These are phyloP conservation scores for Conopomorpha cramerella DNA, from an alignment of 1,140 invertebrate genomes.

Conservation along the genomic window DNA sequence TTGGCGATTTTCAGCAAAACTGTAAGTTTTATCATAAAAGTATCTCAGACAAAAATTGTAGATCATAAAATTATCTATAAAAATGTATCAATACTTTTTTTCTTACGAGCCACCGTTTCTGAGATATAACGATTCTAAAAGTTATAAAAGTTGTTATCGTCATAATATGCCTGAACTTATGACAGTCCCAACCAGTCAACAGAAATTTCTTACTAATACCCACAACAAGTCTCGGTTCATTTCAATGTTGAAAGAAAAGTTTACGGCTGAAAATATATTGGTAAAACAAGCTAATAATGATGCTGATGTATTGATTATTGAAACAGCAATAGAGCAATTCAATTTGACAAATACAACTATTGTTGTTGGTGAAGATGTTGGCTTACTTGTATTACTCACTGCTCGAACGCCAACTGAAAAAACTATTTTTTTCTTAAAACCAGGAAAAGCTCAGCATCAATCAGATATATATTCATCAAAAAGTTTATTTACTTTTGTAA, in stretches of 20 bases:
- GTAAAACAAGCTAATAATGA: conserved; percentile 20
- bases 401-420: conserved; percentile 20
- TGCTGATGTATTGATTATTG: conserved; percentile 20
- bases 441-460: conserved; percentile 23
- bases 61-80: too few species aligned
- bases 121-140: too few species aligned
- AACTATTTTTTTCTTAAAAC: conserved; percentile 30
- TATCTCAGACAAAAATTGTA: too few species aligned
- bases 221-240: conserved; percentile 23
- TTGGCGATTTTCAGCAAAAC: too few species aligned
- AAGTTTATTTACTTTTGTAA: too few species aligned
- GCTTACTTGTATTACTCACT: conserved; percentile 22
- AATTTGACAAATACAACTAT: conserved; percentile 16
- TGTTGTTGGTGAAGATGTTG: conserved; percentile 18
- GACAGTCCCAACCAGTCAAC: conserved; percentile 19
- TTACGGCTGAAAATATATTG: conserved; percentile 13
- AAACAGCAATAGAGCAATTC: conserved; percentile 24
- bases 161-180: too few species aligned
- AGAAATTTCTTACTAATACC: conserved; percentile 21
- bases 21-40: too few species aligned
- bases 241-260: conserved; percentile 18
- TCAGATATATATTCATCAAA: conserved; percentile 17
- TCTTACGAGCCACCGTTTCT: too few species aligned
- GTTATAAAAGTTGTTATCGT: too few species aligned
- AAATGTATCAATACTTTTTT: too few species aligned